A percentile compares a stretch with the other conserved stretches of the same genome.
Evolutionary conservation across 2,888 invertebrate species (phyloP).

Genomic region (Pyrgus malvae): DNA sequence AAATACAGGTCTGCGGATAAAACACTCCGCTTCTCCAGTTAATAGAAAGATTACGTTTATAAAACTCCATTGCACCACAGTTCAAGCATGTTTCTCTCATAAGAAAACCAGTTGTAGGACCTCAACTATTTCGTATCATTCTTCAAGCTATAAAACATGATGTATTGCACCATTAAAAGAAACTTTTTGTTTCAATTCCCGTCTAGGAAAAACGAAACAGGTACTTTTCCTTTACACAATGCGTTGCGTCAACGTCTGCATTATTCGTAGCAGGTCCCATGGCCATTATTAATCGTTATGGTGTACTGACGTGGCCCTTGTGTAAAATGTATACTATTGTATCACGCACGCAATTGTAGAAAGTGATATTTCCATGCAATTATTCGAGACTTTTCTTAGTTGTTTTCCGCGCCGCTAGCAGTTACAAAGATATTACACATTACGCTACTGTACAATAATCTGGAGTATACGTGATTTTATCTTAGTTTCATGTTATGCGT

Average conservation of each 20-base stretch:
- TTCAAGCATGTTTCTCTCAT: no score
- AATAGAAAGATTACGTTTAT: no score
- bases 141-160: no score
- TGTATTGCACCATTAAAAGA: no score
- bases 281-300: slow-evolving; percentile 28
- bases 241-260: slow-evolving; percentile 15
- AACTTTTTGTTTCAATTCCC: no score
- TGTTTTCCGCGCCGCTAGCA: slow-evolving; percentile 15
- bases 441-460: neutral
- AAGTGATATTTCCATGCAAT: slow-evolving; percentile 35
- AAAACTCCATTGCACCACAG: no score
- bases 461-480: neutral
- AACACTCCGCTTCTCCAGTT: no score
- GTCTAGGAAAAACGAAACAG: neutral
- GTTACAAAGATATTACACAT: slow-evolving; percentile 13
- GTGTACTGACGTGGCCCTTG: slow-evolving; percentile 24
- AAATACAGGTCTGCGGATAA: no score
- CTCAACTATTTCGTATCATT: no score
- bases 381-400: slow-evolving; percentile 30
- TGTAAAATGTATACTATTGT: slow-evolving; percentile 29
- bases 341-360: slow-evolving; percentile 38
- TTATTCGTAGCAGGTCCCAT: slow-evolving; percentile 29
- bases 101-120: no score
- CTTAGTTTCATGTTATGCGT: neutral
- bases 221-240: slow-evolving; percentile 9